phyloP scores from a whole-genome alignment of 2,888 invertebrate genomes.

The Craniophora ligustri region DNA sequence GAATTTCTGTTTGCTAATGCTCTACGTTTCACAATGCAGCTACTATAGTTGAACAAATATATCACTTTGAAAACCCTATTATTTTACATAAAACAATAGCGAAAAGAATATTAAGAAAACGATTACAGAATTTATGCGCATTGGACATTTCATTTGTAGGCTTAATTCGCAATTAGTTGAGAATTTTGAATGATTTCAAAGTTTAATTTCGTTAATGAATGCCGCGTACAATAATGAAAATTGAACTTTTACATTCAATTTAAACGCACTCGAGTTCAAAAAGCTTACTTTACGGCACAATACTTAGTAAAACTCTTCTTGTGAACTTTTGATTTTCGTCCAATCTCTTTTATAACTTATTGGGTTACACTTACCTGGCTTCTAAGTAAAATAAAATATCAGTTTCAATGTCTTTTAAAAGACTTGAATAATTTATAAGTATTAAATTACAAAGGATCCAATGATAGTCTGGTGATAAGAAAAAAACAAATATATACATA shows the following conservation, averaged over 20 bases:
- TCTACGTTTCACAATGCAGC: neutral
- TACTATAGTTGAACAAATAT: neutral
- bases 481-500: too few relatives aligned
- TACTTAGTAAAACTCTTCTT: too few relatives aligned
- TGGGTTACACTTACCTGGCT: constrained; percentile 1
- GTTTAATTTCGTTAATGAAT: too few relatives aligned
- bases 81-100: neutral
- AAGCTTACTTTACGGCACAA: too few relatives aligned
- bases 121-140: neutral
- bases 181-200: too few relatives aligned
- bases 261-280: too few relatives aligned
- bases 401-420: neutral
- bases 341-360: neutral
- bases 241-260: too few relatives aligned
- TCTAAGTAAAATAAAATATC: neutral
- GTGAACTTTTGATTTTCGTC: constrained; percentile 5
- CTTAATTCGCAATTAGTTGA: too few relatives aligned
- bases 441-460: too few relatives aligned
- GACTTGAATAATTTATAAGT: neutral
- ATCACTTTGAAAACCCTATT: neutral
- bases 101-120: neutral
- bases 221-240: too few relatives aligned
- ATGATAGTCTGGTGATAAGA: too few relatives aligned
- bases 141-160: neutral
- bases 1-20: neutral